A percentile compares a stretch with the other conserved stretches of the same genome.
phyloP scores from a whole-genome alignment of 2,888 invertebrate species.

The Melanostoma scalare region DNA sequence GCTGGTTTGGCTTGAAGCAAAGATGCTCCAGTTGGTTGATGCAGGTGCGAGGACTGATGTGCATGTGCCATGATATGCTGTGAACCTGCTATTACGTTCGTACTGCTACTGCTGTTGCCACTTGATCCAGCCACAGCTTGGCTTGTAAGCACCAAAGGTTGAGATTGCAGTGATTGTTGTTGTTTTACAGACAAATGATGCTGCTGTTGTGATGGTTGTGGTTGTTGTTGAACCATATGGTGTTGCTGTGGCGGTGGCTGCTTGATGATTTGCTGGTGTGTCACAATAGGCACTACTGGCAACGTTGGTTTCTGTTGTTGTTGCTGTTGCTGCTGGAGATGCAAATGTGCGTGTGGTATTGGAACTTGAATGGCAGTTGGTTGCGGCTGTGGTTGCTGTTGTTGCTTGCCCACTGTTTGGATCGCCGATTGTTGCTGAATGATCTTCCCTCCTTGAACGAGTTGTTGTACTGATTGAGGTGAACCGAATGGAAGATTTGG shows the following conservation, averaged over 20 bases:
- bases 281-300: slow-evolving; percentile 74
- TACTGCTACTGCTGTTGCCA: slow-evolving; percentile 33
- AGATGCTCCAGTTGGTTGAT: slow-evolving; percentile 76
- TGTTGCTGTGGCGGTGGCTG: slow-evolving; percentile 68
- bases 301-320: slow-evolving; percentile 63
- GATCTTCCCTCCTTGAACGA: slow-evolving; percentile 65
- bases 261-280: slow-evolving; percentile 74
- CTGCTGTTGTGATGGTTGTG: slow-evolving; percentile 72
- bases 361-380: slow-evolving; percentile 62
- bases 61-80: slow-evolving; percentile 74
- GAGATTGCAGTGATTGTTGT: slow-evolving; percentile 77
- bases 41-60: slow-evolving; percentile 76
- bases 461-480: slow-evolving; percentile 60
- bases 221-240: slow-evolving; percentile 58
- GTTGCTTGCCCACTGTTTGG: slow-evolving; percentile 64
- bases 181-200: slow-evolving; percentile 75
- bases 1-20: slow-evolving; percentile 75
- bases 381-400: slow-evolving; percentile 55
- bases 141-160: slow-evolving; percentile 59
- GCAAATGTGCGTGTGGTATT: slow-evolving; percentile 68
- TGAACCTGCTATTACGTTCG: slow-evolving; percentile 62
- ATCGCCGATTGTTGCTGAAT: slow-evolving; percentile 61
- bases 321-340: slow-evolving; percentile 50
- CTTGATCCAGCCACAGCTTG: slow-evolving; percentile 55
- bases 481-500: slow-evolving; percentile 54